Percentiles rank a stretch among this genome's conserved stretches.
Conservation (phyloP, 1,140 invertebrate species). For the Zaprionus davidi region DNA sequence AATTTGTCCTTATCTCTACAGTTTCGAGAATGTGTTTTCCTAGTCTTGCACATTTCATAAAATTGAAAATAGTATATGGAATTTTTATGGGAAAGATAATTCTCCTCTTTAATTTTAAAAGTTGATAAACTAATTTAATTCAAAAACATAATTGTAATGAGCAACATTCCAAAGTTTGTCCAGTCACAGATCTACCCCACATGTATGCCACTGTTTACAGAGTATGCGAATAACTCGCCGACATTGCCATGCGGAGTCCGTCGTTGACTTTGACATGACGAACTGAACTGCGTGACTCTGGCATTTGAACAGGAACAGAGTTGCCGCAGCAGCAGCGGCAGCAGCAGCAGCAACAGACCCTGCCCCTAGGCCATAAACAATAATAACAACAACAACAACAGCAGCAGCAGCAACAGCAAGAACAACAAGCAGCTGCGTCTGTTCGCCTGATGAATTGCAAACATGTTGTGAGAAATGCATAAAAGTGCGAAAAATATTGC, state of each 20-base stretch:
- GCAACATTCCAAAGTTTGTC: too few relatives aligned
- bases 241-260: constrained; percentile 50
- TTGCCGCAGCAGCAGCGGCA: constrained; percentile 11
- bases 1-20: too few relatives aligned
- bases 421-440: constrained; percentile 25
- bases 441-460: constrained; percentile 68
- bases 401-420: constrained; percentile 27
- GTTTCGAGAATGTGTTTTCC: too few relatives aligned
- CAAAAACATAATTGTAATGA: too few relatives aligned
- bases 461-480: constrained; percentile 60
- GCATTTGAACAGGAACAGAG: constrained; percentile 58
- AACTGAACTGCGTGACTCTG: constrained; percentile 71
- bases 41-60: too few relatives aligned
- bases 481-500: constrained; percentile 70
- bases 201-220: not conserved
- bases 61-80: too few relatives aligned
- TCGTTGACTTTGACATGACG: constrained; percentile 72
- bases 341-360: constrained; percentile 33
- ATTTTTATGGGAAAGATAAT: too few relatives aligned
- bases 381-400: constrained; percentile 26
- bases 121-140: too few relatives aligned
- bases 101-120: too few relatives aligned
- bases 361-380: constrained; percentile 59
- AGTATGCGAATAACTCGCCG: constrained; percentile 24
- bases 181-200: not conserved